Percentiles rank a stretch among this genome's conserved stretches.
Evolutionary conservation across 2,888 invertebrate genomes (phyloP).

Genomic region (Toxonevra muliebris): DNA sequence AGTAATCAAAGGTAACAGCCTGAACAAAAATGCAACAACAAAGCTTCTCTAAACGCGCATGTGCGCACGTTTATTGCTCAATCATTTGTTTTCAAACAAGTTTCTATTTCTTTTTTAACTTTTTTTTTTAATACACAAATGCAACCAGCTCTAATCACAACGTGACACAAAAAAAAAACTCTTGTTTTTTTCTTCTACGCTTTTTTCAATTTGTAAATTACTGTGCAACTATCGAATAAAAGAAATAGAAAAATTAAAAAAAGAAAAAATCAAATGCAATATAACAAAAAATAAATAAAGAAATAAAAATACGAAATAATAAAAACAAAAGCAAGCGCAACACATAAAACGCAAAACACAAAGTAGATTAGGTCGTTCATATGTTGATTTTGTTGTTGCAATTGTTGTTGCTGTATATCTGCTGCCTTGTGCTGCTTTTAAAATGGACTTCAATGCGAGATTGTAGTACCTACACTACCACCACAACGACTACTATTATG

Average conservation of each 20-base stretch:
- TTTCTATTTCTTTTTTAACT: too few relatives aligned
- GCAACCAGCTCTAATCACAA: not conserved
- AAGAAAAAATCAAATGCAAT: not conserved
- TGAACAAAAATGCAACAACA: not conserved
- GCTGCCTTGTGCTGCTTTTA: not conserved
- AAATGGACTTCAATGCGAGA: too few relatives aligned
- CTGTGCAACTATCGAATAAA: not conserved
- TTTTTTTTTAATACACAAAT: not conserved
- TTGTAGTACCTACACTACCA: too few relatives aligned
- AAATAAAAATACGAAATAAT: not conserved
- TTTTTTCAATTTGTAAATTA: not conserved
- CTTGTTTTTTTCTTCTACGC: not conserved
- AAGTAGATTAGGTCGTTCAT: slow-evolving; percentile 36
- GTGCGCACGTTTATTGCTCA: not conserved
- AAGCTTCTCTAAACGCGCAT: not conserved
- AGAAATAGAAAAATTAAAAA: not conserved
- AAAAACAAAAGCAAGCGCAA: slow-evolving; percentile 5
- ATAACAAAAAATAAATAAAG: slow-evolving; percentile 2
- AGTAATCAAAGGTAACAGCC: not conserved
- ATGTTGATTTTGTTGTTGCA: slow-evolving; percentile 20
- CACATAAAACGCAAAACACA: slow-evolving; percentile 16
- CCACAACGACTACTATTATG: too few relatives aligned
- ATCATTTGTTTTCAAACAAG: not conserved
- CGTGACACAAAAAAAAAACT: not conserved
- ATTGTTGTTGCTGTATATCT: slow-evolving; percentile 4